Conservation (phyloP, 1,140 invertebrate species). For the Camponotus floridanus region DNA sequence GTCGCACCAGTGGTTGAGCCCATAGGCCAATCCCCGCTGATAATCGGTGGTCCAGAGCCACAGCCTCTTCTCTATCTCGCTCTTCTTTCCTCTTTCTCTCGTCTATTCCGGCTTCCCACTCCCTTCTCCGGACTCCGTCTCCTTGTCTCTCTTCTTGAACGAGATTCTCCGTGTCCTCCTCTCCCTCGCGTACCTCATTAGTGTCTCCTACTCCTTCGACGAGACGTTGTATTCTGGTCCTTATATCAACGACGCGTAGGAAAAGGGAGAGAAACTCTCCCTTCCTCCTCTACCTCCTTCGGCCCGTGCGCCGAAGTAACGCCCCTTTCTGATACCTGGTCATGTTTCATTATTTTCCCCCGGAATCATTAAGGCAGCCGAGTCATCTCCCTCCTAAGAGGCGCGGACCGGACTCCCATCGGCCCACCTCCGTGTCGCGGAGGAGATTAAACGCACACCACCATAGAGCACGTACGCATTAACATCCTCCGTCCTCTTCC, state of each 20-base stretch:
- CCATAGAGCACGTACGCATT: slow-evolving; percentile 41
- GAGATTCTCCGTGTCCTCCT: slow-evolving; percentile 29
- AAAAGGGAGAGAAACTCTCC: slow-evolving; percentile 77
- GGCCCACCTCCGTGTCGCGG: slow-evolving; percentile 65
- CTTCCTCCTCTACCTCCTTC: slow-evolving; percentile 55
- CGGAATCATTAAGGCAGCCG: slow-evolving; percentile 80
- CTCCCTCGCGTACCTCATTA: slow-evolving; percentile 80
- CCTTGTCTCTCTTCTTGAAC: slow-evolving; percentile 8
- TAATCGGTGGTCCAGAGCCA: slow-evolving; percentile 81
- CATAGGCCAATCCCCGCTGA: slow-evolving; percentile 82
- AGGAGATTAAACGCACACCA: slow-evolving; percentile 73
- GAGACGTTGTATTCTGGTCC: slow-evolving; percentile 72
- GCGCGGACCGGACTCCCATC: slow-evolving; percentile 69
- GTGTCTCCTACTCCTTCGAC: slow-evolving; percentile 80
- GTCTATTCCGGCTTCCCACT: slow-evolving; percentile 15
- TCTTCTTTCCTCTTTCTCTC: slow-evolving; percentile 44
- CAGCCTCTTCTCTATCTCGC: slow-evolving; percentile 76
- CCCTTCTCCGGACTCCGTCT: not conserved
- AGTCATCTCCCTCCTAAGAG: slow-evolving; percentile 78
- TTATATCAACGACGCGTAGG: slow-evolving; percentile 72
- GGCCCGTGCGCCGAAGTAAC: slow-evolving; percentile 68
- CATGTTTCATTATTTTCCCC: slow-evolving; percentile 84
- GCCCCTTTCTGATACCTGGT: slow-evolving; percentile 78
- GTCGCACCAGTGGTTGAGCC: slow-evolving; percentile 75
- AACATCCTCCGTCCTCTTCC: slow-evolving; percentile 46